Conservation (phyloP, 2,113 vertebrate genomes). For the Echinops telfairi region DNA sequence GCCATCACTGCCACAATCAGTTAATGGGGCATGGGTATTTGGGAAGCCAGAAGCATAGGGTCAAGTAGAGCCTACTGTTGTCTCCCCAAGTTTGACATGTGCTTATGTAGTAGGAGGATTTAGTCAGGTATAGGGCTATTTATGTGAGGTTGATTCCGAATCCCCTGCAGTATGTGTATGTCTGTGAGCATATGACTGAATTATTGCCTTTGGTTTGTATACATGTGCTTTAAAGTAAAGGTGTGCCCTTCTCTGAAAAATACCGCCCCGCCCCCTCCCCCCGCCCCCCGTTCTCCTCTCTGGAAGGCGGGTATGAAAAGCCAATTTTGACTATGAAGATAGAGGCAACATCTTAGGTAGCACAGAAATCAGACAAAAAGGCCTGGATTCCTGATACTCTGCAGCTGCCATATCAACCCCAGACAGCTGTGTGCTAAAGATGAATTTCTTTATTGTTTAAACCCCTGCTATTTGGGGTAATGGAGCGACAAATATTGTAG, state of each 20-base stretch:
- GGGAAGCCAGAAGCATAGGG: constrained; percentile 22
- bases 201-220: neutral
- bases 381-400: neutral
- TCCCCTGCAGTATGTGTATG: neutral
- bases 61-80: neutral
- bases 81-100: neutral
- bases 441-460: neutral
- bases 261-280: too few relatives aligned
- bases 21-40: neutral
- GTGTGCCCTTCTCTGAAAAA: neutral
- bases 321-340: neutral
- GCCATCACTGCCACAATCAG: neutral
- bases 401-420: neutral
- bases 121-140: neutral
- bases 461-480: neutral
- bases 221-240: neutral
- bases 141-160: too few relatives aligned
- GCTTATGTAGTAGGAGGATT: neutral
- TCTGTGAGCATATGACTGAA: neutral
- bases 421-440: neutral
- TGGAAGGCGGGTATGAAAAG: neutral
- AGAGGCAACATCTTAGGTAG: neutral
- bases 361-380: neutral
- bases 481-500: neutral
- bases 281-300: neutral